Base-by-base conservation (phyloP, 1,140 invertebrate genomes). In the Euborellia annulipes region DNA sequence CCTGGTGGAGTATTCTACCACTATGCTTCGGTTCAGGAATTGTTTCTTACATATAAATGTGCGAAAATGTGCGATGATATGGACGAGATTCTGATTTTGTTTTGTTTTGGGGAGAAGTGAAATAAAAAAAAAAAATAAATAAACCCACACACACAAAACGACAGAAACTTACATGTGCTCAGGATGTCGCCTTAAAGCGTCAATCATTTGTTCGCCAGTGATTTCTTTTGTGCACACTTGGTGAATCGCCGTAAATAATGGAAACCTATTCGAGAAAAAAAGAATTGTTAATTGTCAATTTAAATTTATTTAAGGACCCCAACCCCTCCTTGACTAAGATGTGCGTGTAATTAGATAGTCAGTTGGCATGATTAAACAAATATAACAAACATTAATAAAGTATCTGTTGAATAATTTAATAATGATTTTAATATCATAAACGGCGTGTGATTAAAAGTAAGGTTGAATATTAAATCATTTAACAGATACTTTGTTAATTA, bases 151-250 rank as follows among this genome's bases (percentile, higher is more conserved):
- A n/a, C n/a, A n/a, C n/a, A n/a, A n/a, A n/a, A n/a, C n/a, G n/a
- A n/a, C n/a, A n/a, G n/a, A n/a, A n/a, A n/a, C 78, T 85, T 87
- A 90, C 87, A 87, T 89, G 73, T 95, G 89, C 68, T 91, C 90
- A n/a, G 93, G 93, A 66, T 97, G 92, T 58, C 80, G 80, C 57
- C 87, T 79, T 62, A 98, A 84, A 65, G 82, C 88, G 57, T 93
- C 78, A 54, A 98, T 88, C 62, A 98, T 75, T 54, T 87, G 76
- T 45, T 68, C 62, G 2, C 89, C 74, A 52, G 76, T 74, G 54
- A 94, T 64, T 59, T 92, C 75, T 48, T 82, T 79, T 49, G 71
- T 72, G 63, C 92, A 98, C 61, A 98, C 96, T 59, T 77, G 78
- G 66, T 94, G 88, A 53, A 98, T 81, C 18, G 91, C 84, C 14